These are phyloP conservation scores for Squalus acanthias DNA, from an alignment of 2,797 vertebrate species.

Conservation along the genomic window DNA sequence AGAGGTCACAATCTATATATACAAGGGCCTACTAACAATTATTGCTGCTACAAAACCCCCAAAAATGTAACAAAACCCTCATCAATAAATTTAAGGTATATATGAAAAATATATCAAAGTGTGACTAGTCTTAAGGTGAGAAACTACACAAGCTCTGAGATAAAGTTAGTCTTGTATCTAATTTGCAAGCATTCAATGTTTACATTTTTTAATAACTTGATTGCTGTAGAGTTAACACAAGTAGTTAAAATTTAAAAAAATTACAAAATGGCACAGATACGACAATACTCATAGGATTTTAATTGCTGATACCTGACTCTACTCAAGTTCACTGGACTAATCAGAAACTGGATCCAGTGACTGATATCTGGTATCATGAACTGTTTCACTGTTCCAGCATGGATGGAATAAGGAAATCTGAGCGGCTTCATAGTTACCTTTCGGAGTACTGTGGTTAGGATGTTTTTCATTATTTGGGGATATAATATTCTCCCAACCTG, in stretches of 20 bases:
- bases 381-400: neutral
- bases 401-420: neutral
- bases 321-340: neutral
- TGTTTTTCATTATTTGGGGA: conserved; percentile 61
- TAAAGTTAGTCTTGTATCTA: neutral
- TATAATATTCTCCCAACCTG: conserved; percentile 79
- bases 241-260: neutral
- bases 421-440: conserved; percentile 53
- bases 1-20: neutral
- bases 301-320: neutral
- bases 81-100: neutral
- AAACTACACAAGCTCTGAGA: neutral
- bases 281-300: neutral
- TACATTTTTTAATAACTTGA: neutral
- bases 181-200: neutral
- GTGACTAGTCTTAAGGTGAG: neutral
- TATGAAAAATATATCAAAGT: neutral
- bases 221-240: neutral
- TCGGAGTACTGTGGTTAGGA: conserved; percentile 54
- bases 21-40: neutral
- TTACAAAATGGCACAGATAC: neutral
- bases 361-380: neutral
- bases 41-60: neutral
- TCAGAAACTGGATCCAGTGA: neutral
- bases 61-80: neutral